Evolutionary conservation across 2,797 vertebrate genomes (phyloP), one percentile per base, ranked within the genome.

Genomic region (Amphiprion clarkii): DNA sequence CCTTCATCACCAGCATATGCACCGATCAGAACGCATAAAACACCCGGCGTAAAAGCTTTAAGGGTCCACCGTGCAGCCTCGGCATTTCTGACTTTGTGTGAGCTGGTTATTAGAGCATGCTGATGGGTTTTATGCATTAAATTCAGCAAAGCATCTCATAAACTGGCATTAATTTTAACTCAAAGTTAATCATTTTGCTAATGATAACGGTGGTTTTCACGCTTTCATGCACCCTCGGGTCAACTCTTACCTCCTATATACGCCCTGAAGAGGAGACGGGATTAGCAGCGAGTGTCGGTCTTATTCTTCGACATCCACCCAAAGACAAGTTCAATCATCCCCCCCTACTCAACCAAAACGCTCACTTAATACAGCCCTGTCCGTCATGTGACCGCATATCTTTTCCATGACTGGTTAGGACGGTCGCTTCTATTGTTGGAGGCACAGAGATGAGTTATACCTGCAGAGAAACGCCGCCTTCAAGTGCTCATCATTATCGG

Each of bases 351-450:
- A 56, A 56, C 57, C 62, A 70, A 63, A 86, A 87, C 75, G 44
- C 78, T 81, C 74, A 84, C 89, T 91, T 93, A 91, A 92, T 91
- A 92, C 87, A 86, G 67, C 82, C 85, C 72, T 78, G 85, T 68
- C 52, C 21, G 58, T 79, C 92, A 93, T 61, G 88, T 94, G 93
- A 91, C 79, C 74, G 25, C 64, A 67, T 81, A 67, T 78, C 85
- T 90, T 56, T 17, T 61, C 75, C 52, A 21, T 87, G 86, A 93
- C 89, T 93, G 91, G 94, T 68, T 19, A 31, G 55, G 52, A 66
- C 40, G 16, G 76, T 63, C 72, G 53, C 81, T 88, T 88, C 94
- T 95, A 94, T 94, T 95, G 95, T 94, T 93, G 91, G 92, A 87
- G 79, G 65, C 84, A 77, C 48, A 81, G 78, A 78, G 71, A 79